Percentiles rank a stretch among this genome's conserved stretches.
Conservation (phyloP, 2,888 invertebrate genomes). For the Stramonita haemastoma region DNA sequence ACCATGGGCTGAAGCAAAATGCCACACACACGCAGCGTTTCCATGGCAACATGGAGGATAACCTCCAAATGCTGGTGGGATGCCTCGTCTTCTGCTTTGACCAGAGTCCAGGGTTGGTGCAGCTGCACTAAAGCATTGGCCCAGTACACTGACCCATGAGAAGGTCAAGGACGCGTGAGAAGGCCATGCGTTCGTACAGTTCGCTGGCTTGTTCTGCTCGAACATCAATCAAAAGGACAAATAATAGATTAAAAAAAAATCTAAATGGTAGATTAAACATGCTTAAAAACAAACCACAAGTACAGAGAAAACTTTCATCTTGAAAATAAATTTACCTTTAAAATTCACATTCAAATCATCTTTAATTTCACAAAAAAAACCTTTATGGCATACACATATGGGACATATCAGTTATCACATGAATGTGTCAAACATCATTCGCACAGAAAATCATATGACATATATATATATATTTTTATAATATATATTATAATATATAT, state of each 20-base stretch:
- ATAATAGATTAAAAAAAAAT: neutral
- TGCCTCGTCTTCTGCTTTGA: conserved; percentile 81
- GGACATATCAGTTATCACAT: too few species aligned
- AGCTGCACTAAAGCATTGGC: conserved; percentile 92
- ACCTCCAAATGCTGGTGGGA: conserved; percentile 79
- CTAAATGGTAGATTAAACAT: neutral
- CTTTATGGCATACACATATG: too few species aligned
- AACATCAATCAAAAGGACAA: conserved; percentile 35
- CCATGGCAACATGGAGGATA: conserved; percentile 89
- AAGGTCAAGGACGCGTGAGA: conserved; percentile 89
- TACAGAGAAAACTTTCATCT: neutral
- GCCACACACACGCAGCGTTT: conserved; percentile 87
- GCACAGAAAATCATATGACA: too few species aligned
- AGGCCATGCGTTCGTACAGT: conserved; percentile 87
- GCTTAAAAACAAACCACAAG: neutral
- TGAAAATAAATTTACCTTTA: too few species aligned
- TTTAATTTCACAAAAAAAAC: too few species aligned
- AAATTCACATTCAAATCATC: too few species aligned
- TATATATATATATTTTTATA: too few species aligned
- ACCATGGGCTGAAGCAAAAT: conserved; percentile 92
- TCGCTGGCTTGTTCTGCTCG: conserved; percentile 80
- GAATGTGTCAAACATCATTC: too few species aligned
- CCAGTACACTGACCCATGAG: conserved; percentile 86
- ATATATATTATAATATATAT: too few species aligned
- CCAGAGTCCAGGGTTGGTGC: conserved; percentile 92